These are phyloP conservation scores for Morpho helenor DNA, from an alignment of 2,888 invertebrate genomes.

Conservation along the genomic window DNA sequence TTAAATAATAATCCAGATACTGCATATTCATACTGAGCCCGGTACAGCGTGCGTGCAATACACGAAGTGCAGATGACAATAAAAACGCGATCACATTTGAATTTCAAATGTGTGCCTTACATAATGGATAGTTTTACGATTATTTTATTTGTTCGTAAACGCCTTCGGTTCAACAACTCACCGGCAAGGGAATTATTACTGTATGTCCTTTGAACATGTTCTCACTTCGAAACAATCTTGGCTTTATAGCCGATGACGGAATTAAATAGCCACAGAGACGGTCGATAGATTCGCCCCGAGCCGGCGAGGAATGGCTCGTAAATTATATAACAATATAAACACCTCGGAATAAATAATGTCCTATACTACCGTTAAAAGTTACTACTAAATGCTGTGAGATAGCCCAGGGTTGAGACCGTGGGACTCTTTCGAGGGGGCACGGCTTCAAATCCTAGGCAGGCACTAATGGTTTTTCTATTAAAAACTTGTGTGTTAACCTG, in stretches of 20 bases:
- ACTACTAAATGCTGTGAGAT: no score
- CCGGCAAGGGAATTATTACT: neutral
- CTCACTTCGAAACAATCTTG: conserved; percentile 1
- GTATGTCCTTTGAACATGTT: conserved; percentile 1
- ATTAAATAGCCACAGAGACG: neutral
- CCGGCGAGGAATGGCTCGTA: no score
- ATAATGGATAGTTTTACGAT: conserved; percentile 24
- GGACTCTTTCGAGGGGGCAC: no score
- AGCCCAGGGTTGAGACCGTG: no score
- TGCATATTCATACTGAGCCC: conserved; percentile 21
- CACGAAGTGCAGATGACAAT: conserved; percentile 20
- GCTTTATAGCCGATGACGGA: neutral
- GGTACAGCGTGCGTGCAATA: conserved; percentile 1
- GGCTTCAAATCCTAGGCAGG: no score
- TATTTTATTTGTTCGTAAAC: conserved; percentile 24
- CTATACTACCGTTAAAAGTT: no score
- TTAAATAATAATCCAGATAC: neutral
- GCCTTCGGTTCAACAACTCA: conserved; percentile 2
- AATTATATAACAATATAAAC: no score
- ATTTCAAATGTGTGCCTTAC: conserved; percentile 24
- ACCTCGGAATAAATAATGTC: no score
- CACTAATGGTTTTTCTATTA: no score
- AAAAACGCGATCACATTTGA: conserved; percentile 30
- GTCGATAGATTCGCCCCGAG: no score
- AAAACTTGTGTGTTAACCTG: no score